Base-by-base conservation (phyloP, 2,888 invertebrate species). In the Cyclophora albipunctata region DNA sequence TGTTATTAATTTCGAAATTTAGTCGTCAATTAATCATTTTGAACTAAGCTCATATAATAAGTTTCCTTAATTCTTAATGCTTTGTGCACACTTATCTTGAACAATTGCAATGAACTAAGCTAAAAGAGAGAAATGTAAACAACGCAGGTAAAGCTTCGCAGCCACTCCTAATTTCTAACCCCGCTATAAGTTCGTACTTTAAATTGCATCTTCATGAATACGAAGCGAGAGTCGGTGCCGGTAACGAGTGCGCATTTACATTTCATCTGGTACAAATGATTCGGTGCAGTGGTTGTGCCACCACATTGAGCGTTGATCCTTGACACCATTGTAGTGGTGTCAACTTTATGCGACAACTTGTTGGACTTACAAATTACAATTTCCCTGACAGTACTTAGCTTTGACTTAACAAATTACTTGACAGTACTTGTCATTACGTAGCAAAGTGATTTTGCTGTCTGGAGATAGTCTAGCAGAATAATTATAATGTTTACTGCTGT, bases 191-290 rank as follows among this genome's bases (percentile, higher is more conserved):
- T 43, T 34, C 3, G 4, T 6, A 37, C 48, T 65, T 67, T 63
- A 54, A 42, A 53, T 66, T 56, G 54, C 52, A 52, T 47, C 55
- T 84, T 87, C 87, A 87, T 88, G 87, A 86, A 88, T 88, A 88
- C 82, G 78, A 73, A 84, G 81, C 85, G 84, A 75, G 74, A 74
- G 76, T 70, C 78, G 79, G 80, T 78, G 80, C 77, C 79, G 75
- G 77, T 84, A 85, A 86, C 87, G 86, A 87, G 84, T 83, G 73
- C 73, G 73, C 83, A 87, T 88, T 88, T 87, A 86, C 87, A 88
- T 87, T 85, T 85, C 87, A 86, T 86, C 85, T 80, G 82, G 72
- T 85, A 86, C 87, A 88, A 87, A 88, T 88, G 86, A 86, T 81
- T 82, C 78, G 76, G 73, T 71, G 77, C 78, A 77, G 69, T 73